Base-by-base conservation (phyloP, 2,888 invertebrate genomes). In the Ceraclea dissimilis region DNA sequence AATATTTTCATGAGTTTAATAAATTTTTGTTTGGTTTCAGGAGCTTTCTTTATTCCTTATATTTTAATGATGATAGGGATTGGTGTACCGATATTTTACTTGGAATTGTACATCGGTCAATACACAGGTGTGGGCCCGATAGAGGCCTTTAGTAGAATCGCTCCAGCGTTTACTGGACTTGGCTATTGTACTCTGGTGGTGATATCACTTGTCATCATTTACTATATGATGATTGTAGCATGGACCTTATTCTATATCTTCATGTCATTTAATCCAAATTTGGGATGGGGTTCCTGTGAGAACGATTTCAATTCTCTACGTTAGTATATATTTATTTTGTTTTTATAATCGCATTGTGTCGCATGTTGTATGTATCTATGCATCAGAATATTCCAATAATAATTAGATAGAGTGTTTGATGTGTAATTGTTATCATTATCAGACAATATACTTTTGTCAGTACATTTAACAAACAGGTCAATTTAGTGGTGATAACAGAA, bases 101-200 rank as follows among this genome's bases (percentile, higher is more conserved):
- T 91, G 69, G 91, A 92, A 68, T 72, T 90, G 33, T 84, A 85
- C 46, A 72, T 91, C 18, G 92, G 91, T 1, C 91, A 92, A 67
- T 92, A 83, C 68, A 80, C 86, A 1, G 87, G 87, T 2, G 68
- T 86, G 0, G 90, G 91, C 0, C 89, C 91, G 0, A 70, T 82
- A 44, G 71, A 80, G 63, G 82, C 83, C 0, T 86, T 84, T 65
- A 69, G 71, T 39, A 70, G 81, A 2, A 79, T 86, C 65, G 79
- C 83, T 0, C 86, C 86, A 0, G 80, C 75, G 65, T 80, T 81
- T 66, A 73, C 71, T 64, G 83, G 83, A 1, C 70, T 85, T 1
- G 85, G 85, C 1, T 82, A 83, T 65, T 84, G 84, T 63, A 86
- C 85, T 1, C 71, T 88, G 60, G 78, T 85, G 34, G 83, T 88